phyloP scores from a whole-genome alignment of 2,113 vertebrate genomes.

The Austrofundulus limnaeus region DNA sequence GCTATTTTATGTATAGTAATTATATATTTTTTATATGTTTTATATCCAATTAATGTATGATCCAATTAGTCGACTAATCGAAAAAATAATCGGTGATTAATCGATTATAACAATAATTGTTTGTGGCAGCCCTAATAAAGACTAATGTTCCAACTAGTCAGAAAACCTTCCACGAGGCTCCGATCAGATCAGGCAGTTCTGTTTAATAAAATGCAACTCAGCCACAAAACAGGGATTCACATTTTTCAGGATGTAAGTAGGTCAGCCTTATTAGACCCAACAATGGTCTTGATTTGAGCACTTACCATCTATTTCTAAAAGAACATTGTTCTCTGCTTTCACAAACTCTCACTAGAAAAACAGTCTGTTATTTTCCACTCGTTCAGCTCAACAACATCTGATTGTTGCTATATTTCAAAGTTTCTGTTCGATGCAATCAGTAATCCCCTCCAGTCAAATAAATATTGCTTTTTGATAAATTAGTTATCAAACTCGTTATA shows the following conservation, averaged over 20 bases:
- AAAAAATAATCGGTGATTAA: too few species aligned
- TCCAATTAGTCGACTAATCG: too few species aligned
- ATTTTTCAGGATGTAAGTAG: constrained; percentile 33
- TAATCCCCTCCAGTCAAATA: background rate
- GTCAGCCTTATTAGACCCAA: constrained; percentile 62
- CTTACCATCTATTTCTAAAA: constrained; percentile 23
- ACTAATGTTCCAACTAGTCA: too few species aligned
- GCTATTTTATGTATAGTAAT: too few species aligned
- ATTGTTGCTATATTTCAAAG: background rate
- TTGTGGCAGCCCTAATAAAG: too few species aligned
- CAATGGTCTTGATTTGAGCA: constrained; percentile 37
- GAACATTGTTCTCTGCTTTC: constrained; percentile 22
- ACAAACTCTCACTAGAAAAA: constrained; percentile 10
- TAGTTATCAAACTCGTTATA: background rate
- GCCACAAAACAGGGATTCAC: constrained; percentile 31
- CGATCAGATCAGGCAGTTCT: constrained; percentile 24
- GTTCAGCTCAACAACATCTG: background rate
- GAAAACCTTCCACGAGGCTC: background rate
- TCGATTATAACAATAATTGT: too few species aligned
- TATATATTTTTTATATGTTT: too few species aligned
- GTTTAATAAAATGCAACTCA: constrained; percentile 5
- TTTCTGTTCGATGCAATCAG: background rate
- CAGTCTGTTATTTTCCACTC: background rate
- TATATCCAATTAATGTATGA: too few species aligned
- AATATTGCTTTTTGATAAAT: background rate